Conservation (phyloP, 2,797 vertebrate species). For the Muscicapa comitata region DNA sequence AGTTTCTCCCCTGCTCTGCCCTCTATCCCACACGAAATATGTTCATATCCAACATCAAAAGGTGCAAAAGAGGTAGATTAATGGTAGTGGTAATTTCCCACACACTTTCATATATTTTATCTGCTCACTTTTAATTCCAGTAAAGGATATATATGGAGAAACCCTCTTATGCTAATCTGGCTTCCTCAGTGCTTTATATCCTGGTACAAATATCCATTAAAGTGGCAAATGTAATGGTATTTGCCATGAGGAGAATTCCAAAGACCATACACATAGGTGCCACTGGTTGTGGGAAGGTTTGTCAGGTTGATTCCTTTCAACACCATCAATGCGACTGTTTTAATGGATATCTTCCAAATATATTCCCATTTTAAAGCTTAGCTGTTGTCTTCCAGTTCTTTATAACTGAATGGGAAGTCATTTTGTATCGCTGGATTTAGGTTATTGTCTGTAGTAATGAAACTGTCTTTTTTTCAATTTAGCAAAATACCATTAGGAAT, state of each 20-base stretch:
- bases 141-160: not conserved
- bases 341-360: constrained; percentile 4
- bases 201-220: not conserved
- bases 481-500: constrained; percentile 58
- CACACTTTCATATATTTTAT: not conserved
- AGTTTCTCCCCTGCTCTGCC: not conserved
- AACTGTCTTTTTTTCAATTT: constrained; percentile 60
- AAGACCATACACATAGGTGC: not conserved
- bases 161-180: not conserved
- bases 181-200: not conserved
- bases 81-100: not conserved
- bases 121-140: not conserved
- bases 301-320: not conserved
- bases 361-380: constrained; percentile 2
- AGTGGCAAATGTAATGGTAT: not conserved
- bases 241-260: not conserved
- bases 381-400: constrained; percentile 31
- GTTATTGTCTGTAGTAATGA: constrained; percentile 44
- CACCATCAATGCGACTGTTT: not conserved
- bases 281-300: not conserved
- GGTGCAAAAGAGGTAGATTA: not conserved
- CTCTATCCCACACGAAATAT: not conserved
- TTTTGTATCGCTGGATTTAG: constrained; percentile 41
- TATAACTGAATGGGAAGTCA: constrained; percentile 19
- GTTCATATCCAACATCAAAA: not conserved